Conservation (phyloP, 2,888 invertebrate species). For the Cerastis rubricosa region DNA sequence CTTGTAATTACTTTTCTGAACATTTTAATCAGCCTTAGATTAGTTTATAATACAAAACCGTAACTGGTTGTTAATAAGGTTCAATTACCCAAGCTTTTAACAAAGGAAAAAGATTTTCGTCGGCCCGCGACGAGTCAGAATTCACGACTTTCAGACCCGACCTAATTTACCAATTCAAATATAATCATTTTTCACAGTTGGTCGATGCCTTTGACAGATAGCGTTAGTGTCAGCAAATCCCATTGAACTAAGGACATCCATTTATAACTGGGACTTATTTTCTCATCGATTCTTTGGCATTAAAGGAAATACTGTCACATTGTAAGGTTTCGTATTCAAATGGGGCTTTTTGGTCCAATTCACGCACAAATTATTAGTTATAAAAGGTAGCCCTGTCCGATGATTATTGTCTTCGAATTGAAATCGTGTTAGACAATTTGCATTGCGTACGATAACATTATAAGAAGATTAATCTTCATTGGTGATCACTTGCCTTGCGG, state of each 20-base stretch:
- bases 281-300: conserved; percentile 30
- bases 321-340: conserved; percentile 34
- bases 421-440: conserved; percentile 48
- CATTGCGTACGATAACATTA: conserved; percentile 34
- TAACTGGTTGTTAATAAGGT: neutral
- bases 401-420: conserved; percentile 42
- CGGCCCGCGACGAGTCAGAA: neutral
- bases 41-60: conserved; percentile 5
- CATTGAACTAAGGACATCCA: conserved; percentile 40
- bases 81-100: conserved; percentile 28
- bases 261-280: conserved; percentile 52
- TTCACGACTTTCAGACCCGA: neutral
- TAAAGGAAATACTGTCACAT: conserved; percentile 30
- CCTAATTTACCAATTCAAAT: conserved; percentile 26
- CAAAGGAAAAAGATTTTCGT: conserved; percentile 1
- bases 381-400: conserved; percentile 38
- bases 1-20: neutral
- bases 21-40: conserved; percentile 2
- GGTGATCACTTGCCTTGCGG: conserved; percentile 47
- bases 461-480: conserved; percentile 19
- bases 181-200: conserved; percentile 51
- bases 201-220: conserved; percentile 45
- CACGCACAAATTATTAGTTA: conserved; percentile 31
- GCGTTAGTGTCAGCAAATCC: conserved; percentile 55
- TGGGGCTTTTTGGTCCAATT: conserved; percentile 26